Base-by-base conservation (phyloP, 2,797 vertebrate genomes). In the Typhlichthys eigenmanni region DNA sequence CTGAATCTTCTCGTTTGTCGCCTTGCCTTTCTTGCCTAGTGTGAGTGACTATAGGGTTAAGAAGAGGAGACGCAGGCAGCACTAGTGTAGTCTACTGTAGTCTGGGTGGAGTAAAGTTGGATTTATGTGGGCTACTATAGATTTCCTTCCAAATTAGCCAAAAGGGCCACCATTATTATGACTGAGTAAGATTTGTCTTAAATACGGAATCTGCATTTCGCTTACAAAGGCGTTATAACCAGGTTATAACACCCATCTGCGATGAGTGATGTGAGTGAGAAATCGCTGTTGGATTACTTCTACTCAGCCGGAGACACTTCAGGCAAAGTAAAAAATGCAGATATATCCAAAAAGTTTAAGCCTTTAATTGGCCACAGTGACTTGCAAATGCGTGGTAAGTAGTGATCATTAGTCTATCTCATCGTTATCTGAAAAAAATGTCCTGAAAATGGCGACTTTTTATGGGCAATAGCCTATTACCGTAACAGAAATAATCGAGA, bases 221-320 rank as follows among this genome's bases (percentile, higher is more conserved):
- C 34, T 2, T 4, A 2, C 16, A 55, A 4, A 74, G 50, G 60
- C 59, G 7, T 4, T 12, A 5, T 12, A 5, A 17, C 47, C 5
- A 14, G 34, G 29, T 38, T 13, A 32, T 38, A 43, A 45, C 29
- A 13, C 13, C 2, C 24, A 16, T 66, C 49, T 0, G 67, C 67
- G 60, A 92, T 92, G 90, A 72, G 79, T 46, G 90, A 91, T 43
- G 88, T 94, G 75, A 91, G 80, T 19, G 92, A 93, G 29, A 87
- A 87, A 67, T 73, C 89, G 77, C 75, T 94, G 83, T 83, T 93
- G 90, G 90, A 92, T 59, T 93, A 92, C 66, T 89, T 94, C 76
- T 80, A 53, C 69, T 86, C 76, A 50, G 61, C 79, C 52, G 92
- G 91, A 72, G 93, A 89, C 13, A 64, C 56, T 48, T 76, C 88